Percentiles rank a stretch among this genome's conserved stretches.
Evolutionary conservation across 2,888 invertebrate genomes (phyloP).

Genomic region (Lepidocyrtoides sp.): DNA sequence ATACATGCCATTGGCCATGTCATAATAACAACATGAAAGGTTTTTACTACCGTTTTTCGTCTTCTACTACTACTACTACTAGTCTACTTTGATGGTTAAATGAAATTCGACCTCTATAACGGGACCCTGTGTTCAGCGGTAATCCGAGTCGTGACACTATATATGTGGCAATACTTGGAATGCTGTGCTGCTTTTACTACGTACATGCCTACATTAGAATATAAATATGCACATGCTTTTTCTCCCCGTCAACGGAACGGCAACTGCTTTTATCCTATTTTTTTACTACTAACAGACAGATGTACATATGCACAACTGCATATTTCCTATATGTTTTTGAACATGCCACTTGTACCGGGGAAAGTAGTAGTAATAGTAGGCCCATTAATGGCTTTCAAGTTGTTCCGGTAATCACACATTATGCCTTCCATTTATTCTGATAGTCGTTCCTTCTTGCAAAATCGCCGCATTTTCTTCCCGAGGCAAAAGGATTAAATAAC

Average conservation of each 20-base stretch:
- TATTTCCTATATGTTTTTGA: background rate
- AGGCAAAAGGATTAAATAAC: conserved; percentile 76
- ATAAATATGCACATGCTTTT: background rate
- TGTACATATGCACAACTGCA: background rate
- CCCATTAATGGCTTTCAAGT: conserved; percentile 77
- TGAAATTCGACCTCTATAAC: conserved; percentile 60
- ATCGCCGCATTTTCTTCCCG: conserved; percentile 74
- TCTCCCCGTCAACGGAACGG: conserved; percentile 18
- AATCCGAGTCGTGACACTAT: background rate
- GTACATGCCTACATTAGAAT: too few species aligned
- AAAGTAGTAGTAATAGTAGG: conserved; percentile 47
- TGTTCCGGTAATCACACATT: conserved; percentile 77
- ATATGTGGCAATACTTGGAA: too few species aligned
- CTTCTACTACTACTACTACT: too few species aligned
- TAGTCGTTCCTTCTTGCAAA: conserved; percentile 75
- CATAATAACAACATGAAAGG: conserved; percentile 62
- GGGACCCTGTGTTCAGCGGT: conserved; percentile 17
- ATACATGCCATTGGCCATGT: conserved; percentile 22
- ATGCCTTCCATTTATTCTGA: conserved; percentile 78
- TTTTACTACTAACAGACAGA: background rate
- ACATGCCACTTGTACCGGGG: background rate
- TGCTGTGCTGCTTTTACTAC: too few species aligned
- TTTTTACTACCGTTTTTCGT: conserved; percentile 63
- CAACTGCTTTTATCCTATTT: background rate
- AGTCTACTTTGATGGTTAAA: conserved; percentile 40